Base-by-base conservation (phyloP, 2,888 invertebrate genomes). In the Aquatica leii region DNA sequence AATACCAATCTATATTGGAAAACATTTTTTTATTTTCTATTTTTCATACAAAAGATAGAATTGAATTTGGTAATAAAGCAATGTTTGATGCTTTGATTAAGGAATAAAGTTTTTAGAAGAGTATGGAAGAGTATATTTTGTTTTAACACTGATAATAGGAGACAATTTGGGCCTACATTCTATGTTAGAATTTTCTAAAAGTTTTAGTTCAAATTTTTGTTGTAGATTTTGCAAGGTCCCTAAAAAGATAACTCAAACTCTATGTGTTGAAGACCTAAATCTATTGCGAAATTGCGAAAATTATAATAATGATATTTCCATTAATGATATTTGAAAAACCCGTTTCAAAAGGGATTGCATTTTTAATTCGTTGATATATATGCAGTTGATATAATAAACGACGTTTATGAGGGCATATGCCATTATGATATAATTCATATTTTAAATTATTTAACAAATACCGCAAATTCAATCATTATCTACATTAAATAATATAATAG, bases 21-120 rank as follows among this genome's bases (percentile, higher is more conserved):
- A 59, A 65, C 51, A 67, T 72, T 14, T 70, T 74, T 68, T 65
- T 73, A 51, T 69, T 69, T 43, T n/a, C n/a, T n/a, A n/a, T n/a
- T n/a, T n/a, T n/a, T n/a, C n/a, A n/a, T n/a, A n/a, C n/a, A n/a
- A n/a, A n/a, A n/a, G n/a, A n/a, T n/a, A n/a, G n/a, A n/a, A n/a
- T n/a, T n/a, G n/a, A n/a, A n/a, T n/a, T n/a, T n/a, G n/a, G n/a
- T n/a, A n/a, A n/a, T n/a, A n/a, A n/a, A n/a, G n/a, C n/a, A n/a
- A n/a, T n/a, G n/a, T n/a, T n/a, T n/a, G n/a, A n/a, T n/a, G n/a
- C n/a, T n/a, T n/a, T n/a, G n/a, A n/a, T n/a, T n/a, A n/a, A 24
- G 5, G 41, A 40, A 20, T 18, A 14, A 40, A 20, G 12, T 40
- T 14, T 14, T 4, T 40, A n/a, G n/a, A n/a, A n/a, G n/a, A n/a